Conservation (phyloP, 2,888 invertebrate genomes). For the Troides aeacus region DNA sequence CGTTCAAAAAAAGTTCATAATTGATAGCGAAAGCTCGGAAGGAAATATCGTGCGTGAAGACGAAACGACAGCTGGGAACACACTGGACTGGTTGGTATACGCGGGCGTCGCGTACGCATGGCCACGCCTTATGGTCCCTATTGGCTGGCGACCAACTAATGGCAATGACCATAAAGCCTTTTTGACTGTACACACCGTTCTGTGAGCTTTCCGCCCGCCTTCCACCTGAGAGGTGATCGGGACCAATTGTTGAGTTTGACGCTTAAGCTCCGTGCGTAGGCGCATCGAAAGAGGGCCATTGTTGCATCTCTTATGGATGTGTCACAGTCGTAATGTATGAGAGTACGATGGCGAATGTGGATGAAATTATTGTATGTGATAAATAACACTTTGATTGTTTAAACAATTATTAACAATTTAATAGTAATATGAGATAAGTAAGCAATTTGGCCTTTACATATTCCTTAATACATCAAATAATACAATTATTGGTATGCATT, state of each 20-base stretch:
- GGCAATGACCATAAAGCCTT: slow-evolving; percentile 59
- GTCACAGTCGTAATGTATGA: slow-evolving; percentile 10
- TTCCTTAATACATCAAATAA: too few species aligned
- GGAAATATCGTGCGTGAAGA: slow-evolving; percentile 49
- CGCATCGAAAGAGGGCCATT: slow-evolving; percentile 52
- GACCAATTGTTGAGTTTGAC: slow-evolving; percentile 54
- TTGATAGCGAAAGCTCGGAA: slow-evolving; percentile 46
- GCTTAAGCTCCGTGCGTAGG: slow-evolving; percentile 62
- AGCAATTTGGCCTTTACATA: too few species aligned
- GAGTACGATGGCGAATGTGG: not conserved
- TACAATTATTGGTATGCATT: too few species aligned
- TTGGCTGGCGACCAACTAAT: slow-evolving; percentile 62
- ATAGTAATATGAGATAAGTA: too few species aligned
- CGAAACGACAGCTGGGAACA: slow-evolving; percentile 67
- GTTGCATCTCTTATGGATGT: slow-evolving; percentile 36
- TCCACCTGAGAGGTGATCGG: slow-evolving; percentile 62
- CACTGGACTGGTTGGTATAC: slow-evolving; percentile 55
- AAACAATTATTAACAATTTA: too few species aligned
- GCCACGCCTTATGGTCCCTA: slow-evolving; percentile 55
- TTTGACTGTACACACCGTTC: slow-evolving; percentile 51
- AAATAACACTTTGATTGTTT: too few species aligned
- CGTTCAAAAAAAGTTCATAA: slow-evolving; percentile 63
- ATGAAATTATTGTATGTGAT: too few species aligned
- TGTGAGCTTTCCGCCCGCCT: slow-evolving; percentile 69
- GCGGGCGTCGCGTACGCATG: slow-evolving; percentile 73